Base-by-base conservation (phyloP, 2,888 invertebrate genomes). In the Notodonta dromedarius region DNA sequence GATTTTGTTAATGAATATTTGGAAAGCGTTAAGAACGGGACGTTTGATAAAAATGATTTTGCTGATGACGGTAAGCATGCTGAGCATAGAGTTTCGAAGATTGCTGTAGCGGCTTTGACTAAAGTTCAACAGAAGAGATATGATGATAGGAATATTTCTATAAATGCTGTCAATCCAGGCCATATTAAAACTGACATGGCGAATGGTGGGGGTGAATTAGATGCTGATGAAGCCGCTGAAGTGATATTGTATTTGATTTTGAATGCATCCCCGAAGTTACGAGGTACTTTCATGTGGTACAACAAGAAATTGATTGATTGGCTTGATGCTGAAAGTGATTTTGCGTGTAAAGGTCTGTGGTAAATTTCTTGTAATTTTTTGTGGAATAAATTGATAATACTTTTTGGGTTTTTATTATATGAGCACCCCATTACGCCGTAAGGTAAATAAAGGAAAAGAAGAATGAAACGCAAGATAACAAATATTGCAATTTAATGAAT, bases 211-310 rank as follows among this genome's bases (percentile, higher is more conserved):
- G 94, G 95, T 0, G 86, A 86, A 51, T 90, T 93, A 2, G 93
- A 95, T 0, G 96, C 97, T 67, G 93, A 93, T n/a, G 94, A 95
- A 53, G 89, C 90, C 0, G 88, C 94, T 76, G 74, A 87, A 87
- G 81, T 94, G 75, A 94, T 96, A 1, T 79, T 96, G 0, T 96
- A 95, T 76, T 81, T 95, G 9, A 95, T 96, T 56, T 83, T 96
- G 5, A 94, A 96, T 11, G 95, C 96, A 0, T 90, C 94, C 0
- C 87, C 91, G 0, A 89, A 94, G 59, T 89, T 96, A 32, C 95
- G 94, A 77, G 97, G 96, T 0, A 89, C 94, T 66, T 96, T 94
- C 74, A 90, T 96, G 77, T 96, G 96, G 96, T 74, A 83, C 56
- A 93, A 96, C 73, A 93, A 90, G 53, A 90, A 88, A 56, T 80